Evolutionary conservation across 2,888 invertebrate genomes (phyloP).

Genomic region (Junonia oenone): DNA sequence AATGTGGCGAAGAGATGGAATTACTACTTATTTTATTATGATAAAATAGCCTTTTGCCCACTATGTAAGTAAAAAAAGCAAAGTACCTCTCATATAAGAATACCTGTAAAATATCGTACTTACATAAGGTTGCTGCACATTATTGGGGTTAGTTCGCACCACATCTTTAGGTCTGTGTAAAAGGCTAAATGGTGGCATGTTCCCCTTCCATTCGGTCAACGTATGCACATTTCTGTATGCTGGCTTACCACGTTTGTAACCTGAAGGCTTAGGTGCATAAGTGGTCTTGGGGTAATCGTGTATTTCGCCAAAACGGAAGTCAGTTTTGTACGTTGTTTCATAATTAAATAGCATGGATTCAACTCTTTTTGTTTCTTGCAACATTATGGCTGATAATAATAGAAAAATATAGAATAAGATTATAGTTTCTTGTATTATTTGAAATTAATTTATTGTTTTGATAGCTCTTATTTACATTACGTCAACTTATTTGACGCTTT

Average conservation of each 20-base stretch:
- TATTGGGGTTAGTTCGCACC: slow-evolving; percentile 34
- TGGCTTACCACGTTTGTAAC: slow-evolving; percentile 13
- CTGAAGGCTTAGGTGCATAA: slow-evolving; percentile 28
- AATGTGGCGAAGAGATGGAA: no score
- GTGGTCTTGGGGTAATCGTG: slow-evolving; percentile 26
- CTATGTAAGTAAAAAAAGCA: no score
- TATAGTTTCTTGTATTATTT: neutral
- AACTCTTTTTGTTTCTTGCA: slow-evolving; percentile 13
- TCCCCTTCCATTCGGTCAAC: slow-evolving; percentile 36
- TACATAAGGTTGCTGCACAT: slow-evolving; percentile 34
- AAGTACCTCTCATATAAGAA: no score
- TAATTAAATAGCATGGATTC: slow-evolving; percentile 31
- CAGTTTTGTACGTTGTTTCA: slow-evolving; percentile 34
- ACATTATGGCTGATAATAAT: slow-evolving; percentile 5
- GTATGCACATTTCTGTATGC: slow-evolving; percentile 38
- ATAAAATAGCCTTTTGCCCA: no score
- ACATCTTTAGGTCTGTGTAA: slow-evolving; percentile 38
- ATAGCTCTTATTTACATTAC: no score
- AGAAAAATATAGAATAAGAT: neutral
- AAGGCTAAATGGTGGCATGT: slow-evolving; percentile 34
- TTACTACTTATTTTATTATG: no score
- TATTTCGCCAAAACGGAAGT: slow-evolving; percentile 31
- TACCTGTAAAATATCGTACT: no score
- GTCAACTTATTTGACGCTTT: neutral
- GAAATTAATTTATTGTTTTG: no score